Evolutionary conservation across 2,888 invertebrate species (phyloP), one percentile per base, ranked within the genome.

Genomic region (Nemurella pictetii): DNA sequence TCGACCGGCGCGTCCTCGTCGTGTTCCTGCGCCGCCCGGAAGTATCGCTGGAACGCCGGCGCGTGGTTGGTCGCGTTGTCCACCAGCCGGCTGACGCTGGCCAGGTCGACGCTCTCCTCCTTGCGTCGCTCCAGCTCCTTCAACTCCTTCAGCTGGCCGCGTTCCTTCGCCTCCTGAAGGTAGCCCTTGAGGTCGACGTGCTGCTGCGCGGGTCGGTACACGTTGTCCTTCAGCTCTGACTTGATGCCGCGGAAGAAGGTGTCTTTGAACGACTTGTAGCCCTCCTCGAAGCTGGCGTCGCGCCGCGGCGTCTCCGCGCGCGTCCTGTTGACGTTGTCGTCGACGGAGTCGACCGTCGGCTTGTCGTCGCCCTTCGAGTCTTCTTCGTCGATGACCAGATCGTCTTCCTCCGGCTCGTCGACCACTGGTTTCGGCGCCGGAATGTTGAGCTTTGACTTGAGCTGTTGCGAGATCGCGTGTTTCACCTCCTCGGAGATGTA

Each of bases 391-490:
- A 95, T 91, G 83, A 95, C 89, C 72, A 93, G 87, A 26, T 84
- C 77, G 28, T 83, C 83, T 78, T 85, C 84, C 29, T 87, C 87
- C 28, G 84, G 78, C 74, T 86, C 72, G 72, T 55, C 55, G 9
- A 27, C 12, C 72, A 15, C 25, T 77, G 83, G 73, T 85, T 80
- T 32, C 85, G 84, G 73, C 9, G 77, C n/a, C 30, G 87, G 83
- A 77, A 88, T 84, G 87, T 88, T 86, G 85, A 89, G 85, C 87
- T 89, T 87, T 86, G 88, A 85, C 85, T 95, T 95, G 0, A 96
- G 91, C 88, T 96, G 96, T 87, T 96, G 95, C 25, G 96, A 95
- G 80, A 96, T 94, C 0, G 96, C 96, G 87, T 94, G 95, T 88
- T 95, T 96, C 0, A 96, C 92, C 88, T 94, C 93, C 87, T 94